phyloP scores from a whole-genome alignment of 2,113 vertebrate genomes.

The Perca schrenkii region DNA sequence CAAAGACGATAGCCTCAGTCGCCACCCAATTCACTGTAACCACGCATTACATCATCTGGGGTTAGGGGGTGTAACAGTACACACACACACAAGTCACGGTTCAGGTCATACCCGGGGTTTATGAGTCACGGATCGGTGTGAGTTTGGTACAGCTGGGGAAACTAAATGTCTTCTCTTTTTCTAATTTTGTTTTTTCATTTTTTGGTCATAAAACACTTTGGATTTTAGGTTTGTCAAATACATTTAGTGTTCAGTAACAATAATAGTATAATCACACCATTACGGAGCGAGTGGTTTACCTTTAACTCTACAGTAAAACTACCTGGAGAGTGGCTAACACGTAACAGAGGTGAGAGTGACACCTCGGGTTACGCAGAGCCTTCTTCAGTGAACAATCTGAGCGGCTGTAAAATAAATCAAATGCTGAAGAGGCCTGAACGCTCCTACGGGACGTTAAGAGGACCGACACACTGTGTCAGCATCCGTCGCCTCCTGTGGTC shows the following conservation, averaged over 20 bases:
- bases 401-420: background rate
- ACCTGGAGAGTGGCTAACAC: too few species aligned
- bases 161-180: too few species aligned
- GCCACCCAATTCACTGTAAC: background rate
- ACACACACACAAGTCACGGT: background rate
- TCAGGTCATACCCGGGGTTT: background rate
- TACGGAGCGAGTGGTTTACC: too few species aligned
- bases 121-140: background rate
- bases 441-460: background rate
- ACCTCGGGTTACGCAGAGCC: too few species aligned
- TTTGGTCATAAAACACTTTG: too few species aligned
- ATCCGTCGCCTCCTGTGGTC: slow-evolving; percentile 17
- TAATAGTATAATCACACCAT: too few species aligned
- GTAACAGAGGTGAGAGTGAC: too few species aligned
- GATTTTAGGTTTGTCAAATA: too few species aligned
- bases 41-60: background rate
- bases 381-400: background rate
- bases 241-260: too few species aligned
- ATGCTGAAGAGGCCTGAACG: background rate
- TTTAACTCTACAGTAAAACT: too few species aligned
- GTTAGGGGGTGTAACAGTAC: background rate
- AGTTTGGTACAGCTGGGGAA: background rate
- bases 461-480: slow-evolving; percentile 43
- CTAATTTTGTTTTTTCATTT: too few species aligned
- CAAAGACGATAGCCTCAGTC: background rate